phyloP scores from a whole-genome alignment of 2,113 vertebrate species.

The Vulpes lagopus region DNA sequence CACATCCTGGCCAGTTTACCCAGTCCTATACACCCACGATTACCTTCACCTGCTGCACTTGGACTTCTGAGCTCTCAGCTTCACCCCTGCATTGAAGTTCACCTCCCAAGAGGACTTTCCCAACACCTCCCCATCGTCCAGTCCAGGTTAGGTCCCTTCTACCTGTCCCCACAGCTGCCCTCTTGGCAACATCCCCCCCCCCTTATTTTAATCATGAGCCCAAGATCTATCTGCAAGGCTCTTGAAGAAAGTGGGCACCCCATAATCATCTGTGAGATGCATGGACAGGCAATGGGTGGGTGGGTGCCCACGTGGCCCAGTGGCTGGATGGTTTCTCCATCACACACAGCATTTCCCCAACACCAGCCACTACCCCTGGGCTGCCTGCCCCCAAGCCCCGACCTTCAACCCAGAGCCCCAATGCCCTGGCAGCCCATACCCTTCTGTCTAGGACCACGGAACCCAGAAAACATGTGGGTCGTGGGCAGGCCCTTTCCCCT shows the following conservation, averaged over 20 bases:
- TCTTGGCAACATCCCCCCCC: not conserved
- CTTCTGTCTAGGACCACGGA: not conserved
- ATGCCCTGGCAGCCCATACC: not conserved
- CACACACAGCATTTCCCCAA: not conserved
- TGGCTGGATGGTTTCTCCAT: not conserved
- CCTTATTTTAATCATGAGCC: not conserved
- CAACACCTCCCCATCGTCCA: not conserved
- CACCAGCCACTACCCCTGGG: not conserved
- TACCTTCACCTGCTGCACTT: not conserved
- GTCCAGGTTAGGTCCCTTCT: not conserved
- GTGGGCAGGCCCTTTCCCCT: not conserved
- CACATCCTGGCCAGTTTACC: not conserved
- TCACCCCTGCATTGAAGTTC: not conserved
- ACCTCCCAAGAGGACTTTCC: not conserved
- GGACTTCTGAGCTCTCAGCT: not conserved
- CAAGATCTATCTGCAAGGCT: not conserved
- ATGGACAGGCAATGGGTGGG: rapidly evolving
- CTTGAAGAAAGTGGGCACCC: not conserved
- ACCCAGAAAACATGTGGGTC: not conserved
- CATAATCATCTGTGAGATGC: rapidly evolving
- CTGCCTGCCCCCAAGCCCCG: too few relatives aligned
- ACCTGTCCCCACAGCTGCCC: not conserved
- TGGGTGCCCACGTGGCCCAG: not conserved
- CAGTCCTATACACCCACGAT: not conserved
- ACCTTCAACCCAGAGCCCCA: not conserved